Conservation (phyloP, 2,797 vertebrate genomes). For the Loriculus beryllinus region DNA sequence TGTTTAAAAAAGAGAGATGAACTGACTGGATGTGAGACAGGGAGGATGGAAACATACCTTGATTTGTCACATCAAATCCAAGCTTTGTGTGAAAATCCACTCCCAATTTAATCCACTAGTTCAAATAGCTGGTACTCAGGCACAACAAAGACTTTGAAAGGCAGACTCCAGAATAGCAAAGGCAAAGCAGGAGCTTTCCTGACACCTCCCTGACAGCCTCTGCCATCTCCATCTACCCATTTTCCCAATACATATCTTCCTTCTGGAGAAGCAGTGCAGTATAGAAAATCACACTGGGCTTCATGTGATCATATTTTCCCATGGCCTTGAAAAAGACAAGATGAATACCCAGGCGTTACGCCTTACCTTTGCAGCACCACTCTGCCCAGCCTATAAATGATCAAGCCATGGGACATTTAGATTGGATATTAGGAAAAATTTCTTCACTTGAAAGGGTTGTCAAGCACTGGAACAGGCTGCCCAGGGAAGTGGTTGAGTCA, state of each 20-base stretch:
- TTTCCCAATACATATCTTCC: background rate
- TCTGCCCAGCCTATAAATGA: background rate
- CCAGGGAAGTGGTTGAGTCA: background rate
- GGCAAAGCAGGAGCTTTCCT: background rate
- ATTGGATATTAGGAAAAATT: background rate
- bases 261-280: background rate
- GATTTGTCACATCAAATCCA: background rate
- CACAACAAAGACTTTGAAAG: background rate
- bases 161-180: background rate
- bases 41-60: background rate
- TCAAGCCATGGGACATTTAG: background rate
- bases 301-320: background rate
- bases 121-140: background rate
- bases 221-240: background rate
- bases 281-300: background rate
- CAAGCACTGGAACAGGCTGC: background rate
- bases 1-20: background rate
- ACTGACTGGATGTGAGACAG: rapidly evolving
- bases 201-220: background rate
- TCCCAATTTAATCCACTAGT: background rate
- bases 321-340: background rate
- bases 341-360: background rate
- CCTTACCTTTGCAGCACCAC: background rate
- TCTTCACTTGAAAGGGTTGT: background rate
- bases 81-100: background rate